Evolutionary conservation across 2,797 vertebrate species (phyloP).

Genomic region (Taeniopygia guttata): DNA sequence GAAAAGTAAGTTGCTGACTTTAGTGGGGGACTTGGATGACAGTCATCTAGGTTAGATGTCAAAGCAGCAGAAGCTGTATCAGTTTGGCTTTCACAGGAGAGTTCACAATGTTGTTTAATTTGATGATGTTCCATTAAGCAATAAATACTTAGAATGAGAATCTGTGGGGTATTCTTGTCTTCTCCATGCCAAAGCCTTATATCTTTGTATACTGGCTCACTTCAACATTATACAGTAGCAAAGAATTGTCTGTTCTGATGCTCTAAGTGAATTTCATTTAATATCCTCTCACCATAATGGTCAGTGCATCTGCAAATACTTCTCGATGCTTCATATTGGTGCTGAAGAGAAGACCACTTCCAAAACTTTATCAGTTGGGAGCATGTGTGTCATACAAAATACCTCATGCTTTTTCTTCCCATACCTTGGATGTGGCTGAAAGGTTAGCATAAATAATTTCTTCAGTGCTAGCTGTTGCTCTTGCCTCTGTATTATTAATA

Average conservation of each 20-base stretch:
- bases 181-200: background rate
- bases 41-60: background rate
- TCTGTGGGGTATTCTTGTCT: background rate
- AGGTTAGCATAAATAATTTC: background rate
- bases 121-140: background rate
- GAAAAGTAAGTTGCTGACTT: background rate
- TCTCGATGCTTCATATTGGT: background rate
- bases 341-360: background rate
- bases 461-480: background rate
- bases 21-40: background rate
- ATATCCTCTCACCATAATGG: background rate
- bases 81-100: background rate
- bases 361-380: background rate
- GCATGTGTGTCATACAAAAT: background rate
- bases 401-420: background rate
- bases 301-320: background rate
- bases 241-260: background rate
- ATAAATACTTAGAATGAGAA: background rate
- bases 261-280: background rate
- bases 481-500: background rate
- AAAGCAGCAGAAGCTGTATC: background rate
- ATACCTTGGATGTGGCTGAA: background rate
- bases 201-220: background rate
- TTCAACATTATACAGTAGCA: background rate
- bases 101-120: background rate